A percentile compares a stretch with the other conserved stretches of the same genome.
phyloP scores from a whole-genome alignment of 1,140 invertebrate species.

The Brachionus koreanus region DNA sequence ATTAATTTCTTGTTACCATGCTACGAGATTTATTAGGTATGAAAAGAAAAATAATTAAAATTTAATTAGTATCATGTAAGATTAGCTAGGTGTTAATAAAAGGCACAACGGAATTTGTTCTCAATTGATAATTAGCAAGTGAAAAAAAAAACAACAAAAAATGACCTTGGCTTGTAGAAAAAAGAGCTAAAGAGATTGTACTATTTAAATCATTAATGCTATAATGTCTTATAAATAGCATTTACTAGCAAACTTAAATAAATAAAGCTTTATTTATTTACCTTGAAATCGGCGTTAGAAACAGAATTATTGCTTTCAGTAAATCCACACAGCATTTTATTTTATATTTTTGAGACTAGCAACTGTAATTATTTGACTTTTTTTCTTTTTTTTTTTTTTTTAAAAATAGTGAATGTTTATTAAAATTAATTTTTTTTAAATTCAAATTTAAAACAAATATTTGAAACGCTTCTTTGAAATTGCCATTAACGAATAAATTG shows the following conservation, averaged over 20 bases:
- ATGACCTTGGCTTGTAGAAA: neutral
- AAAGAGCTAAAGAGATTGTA: neutral
- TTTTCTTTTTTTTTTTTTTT: too few relatives aligned
- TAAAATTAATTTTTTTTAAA: neutral
- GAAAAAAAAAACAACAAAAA: neutral
- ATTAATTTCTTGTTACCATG: neutral
- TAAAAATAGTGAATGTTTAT: neutral
- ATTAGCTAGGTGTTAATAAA: neutral
- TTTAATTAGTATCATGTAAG: neutral
- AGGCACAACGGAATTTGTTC: neutral
- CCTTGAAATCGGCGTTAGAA: neutral
- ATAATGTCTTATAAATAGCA: neutral
- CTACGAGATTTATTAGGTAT: neutral
- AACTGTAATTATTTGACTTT: constrained; percentile 15
- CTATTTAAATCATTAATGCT: neutral
- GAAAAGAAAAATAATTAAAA: neutral
- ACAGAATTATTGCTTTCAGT: neutral
- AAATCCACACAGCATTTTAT: neutral
- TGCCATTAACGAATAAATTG: neutral
- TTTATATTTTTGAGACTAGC: neutral
- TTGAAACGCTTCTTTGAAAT: neutral
- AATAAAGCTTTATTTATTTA: constrained; percentile 18
- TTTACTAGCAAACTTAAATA: neutral
- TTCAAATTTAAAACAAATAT: constrained; percentile 27
- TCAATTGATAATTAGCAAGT: neutral